Conservation (phyloP, 2,113 vertebrate genomes). For the Excalfactoria chinensis region DNA sequence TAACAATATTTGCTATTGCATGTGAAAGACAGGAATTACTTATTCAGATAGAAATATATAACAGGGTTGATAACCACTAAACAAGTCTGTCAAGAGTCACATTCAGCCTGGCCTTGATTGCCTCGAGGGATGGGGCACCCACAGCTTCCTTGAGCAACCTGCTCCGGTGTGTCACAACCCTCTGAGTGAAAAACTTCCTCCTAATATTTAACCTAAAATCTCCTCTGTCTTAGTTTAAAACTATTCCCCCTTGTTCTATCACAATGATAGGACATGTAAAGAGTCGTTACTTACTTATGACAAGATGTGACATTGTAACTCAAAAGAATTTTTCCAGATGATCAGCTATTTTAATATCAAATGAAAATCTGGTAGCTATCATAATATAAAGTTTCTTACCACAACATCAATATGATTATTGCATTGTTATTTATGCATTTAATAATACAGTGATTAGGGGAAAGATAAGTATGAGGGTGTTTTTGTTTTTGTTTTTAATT, state of each 20-base stretch:
- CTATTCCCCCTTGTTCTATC: too few relatives aligned
- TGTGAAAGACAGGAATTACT: neutral
- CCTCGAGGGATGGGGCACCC: too few relatives aligned
- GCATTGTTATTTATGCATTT: constrained; percentile 16
- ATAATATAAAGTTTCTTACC: neutral
- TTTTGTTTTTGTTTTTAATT: constrained; percentile 50
- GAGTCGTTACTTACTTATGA: neutral
- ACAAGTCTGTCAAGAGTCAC: too few relatives aligned
- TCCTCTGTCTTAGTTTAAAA: too few relatives aligned
- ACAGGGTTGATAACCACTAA: too few relatives aligned
- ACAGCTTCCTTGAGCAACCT: too few relatives aligned
- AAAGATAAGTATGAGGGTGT: neutral
- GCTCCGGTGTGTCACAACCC: too few relatives aligned
- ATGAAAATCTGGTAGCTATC: neutral
- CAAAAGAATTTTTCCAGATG: neutral
- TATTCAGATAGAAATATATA: neutral
- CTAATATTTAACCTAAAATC: too few relatives aligned
- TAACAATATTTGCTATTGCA: neutral
- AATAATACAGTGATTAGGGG: constrained; percentile 35
- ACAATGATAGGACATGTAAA: too few relatives aligned
- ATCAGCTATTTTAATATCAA: neutral
- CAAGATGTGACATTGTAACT: neutral
- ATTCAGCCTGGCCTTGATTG: too few relatives aligned
- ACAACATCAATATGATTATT: neutral
- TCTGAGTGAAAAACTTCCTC: too few relatives aligned